Evolutionary conservation across 2,113 vertebrate species (phyloP), one percentile per base, ranked within the genome.

Genomic region (Gadus chalcogrammus): DNA sequence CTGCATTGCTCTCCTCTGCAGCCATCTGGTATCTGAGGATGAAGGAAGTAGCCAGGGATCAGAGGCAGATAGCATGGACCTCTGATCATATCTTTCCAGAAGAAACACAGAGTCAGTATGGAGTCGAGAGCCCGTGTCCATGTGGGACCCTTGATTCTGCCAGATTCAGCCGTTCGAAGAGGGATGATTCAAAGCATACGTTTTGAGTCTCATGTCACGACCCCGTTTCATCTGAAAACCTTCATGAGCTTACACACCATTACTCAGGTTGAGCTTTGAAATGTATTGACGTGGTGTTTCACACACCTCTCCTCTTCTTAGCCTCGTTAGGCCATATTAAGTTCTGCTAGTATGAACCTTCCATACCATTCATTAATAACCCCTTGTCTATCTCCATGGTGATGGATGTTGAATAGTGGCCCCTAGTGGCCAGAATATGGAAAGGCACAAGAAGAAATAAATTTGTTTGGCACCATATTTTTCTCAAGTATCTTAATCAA

Each of bases 21-120:
- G 92, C 91, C 76, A 88, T 79, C 82, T 92, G 90, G 74, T 92
- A 93, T 76, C 91, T 93, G 79, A 60, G 52, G 60, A 78, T 0
- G 24, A 77, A 12, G 38, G 15, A 28, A 22, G 27, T 28, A n/a
- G 27, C 27, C 2, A 4, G 15, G 38, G 63, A 55, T 15, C 53
- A 8, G 42, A 11, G n/a, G 6, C 31, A 4, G 31, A 67, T 13
- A 28, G 42, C 12, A 13, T 27, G 31, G 15, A 31, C 0, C 1
- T 27, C 3, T 27, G 31, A 17, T 24, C 0, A 1, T 27, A 2
- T 48, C 15, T 15, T 59, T 27, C 59, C 16, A 58, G 53, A 71
- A 58, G 53, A 71, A 24, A 61, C 60, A 58, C 20, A 64, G 35
- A 16, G 5, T 62, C 22, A 58, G 35, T 27, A 3, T 35, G 56